Evolutionary conservation across 1,140 invertebrate species (phyloP).

Genomic region (Drosophila prosaltans): DNA sequence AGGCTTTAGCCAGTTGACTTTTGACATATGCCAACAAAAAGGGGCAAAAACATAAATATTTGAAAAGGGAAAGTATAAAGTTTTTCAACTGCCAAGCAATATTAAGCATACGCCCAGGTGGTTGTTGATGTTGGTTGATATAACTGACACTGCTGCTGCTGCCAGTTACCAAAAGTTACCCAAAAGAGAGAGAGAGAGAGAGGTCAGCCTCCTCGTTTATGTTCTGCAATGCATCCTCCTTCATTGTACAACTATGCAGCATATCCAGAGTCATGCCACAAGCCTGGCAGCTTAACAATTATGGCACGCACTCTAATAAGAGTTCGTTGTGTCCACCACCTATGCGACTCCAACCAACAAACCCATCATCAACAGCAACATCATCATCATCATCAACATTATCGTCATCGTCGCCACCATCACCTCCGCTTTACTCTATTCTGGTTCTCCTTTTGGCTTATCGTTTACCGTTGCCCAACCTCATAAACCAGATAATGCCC

Average conservation of each 20-base stretch:
- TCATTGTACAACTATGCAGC: slow-evolving; percentile 17
- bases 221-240: slow-evolving; percentile 42
- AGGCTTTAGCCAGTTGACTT: slow-evolving; percentile 46
- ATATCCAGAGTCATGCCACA: not conserved
- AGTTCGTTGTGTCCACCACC: slow-evolving; percentile 12
- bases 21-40: slow-evolving; percentile 31
- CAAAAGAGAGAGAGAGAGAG: too few species aligned
- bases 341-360: not conserved
- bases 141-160: too few species aligned
- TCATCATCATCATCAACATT: not conserved
- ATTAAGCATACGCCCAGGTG: slow-evolving; percentile 42
- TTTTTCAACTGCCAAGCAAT: not conserved
- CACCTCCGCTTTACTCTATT: slow-evolving; percentile 4
- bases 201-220: not conserved
- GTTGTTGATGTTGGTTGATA: not conserved
- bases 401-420: not conserved
- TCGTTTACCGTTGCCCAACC: slow-evolving; percentile 70
- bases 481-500: slow-evolving; percentile 69
- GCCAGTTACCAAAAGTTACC: too few species aligned
- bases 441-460: slow-evolving; percentile 1
- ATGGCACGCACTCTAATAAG: slow-evolving; percentile 65
- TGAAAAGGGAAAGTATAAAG: slow-evolving; percentile 20
- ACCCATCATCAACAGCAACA: not conserved
- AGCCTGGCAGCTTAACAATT: slow-evolving; percentile 41
- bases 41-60: slow-evolving; percentile 23